phyloP scores from a whole-genome alignment of 2,888 invertebrate genomes.

The Parnassius glacialis region DNA sequence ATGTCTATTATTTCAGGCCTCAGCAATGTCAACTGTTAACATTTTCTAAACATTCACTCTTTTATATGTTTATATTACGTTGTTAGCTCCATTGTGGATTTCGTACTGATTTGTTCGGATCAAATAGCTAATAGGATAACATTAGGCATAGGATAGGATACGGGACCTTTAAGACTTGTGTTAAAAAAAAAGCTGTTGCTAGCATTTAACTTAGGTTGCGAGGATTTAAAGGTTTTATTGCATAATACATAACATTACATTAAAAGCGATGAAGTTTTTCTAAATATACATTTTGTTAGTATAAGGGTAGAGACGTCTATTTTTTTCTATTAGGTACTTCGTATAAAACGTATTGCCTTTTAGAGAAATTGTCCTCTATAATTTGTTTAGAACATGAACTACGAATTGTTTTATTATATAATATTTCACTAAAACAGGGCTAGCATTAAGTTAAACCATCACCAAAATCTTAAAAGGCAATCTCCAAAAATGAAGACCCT shows the following conservation, averaged over 20 bases:
- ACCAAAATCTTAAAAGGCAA: neutral
- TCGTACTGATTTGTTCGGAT: constrained; percentile 3
- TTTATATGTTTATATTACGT: too few relatives aligned
- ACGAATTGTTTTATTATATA: neutral
- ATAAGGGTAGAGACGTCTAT: too few relatives aligned
- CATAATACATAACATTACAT: neutral
- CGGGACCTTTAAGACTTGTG: neutral
- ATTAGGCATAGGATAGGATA: neutral
- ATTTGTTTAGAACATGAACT: neutral
- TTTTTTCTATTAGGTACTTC: too few relatives aligned
- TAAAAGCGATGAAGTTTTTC: neutral
- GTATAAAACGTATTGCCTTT: too few relatives aligned
- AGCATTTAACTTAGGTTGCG: neutral
- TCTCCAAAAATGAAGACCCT: too few relatives aligned
- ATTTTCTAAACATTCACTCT: too few relatives aligned
- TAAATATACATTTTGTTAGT: too few relatives aligned
- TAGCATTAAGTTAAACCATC: constrained; percentile 5
- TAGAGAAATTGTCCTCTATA: too few relatives aligned
- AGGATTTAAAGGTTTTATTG: too few relatives aligned
- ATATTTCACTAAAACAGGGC: constrained; percentile 6
- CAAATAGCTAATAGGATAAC: neutral
- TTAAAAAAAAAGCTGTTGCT: neutral
- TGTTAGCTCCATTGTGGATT: constrained; percentile 1
- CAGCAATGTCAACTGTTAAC: too few relatives aligned
- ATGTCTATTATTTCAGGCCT: too few relatives aligned